Percentiles rank a stretch among this genome's conserved stretches.
Evolutionary conservation across 2,113 vertebrate species (phyloP).

Genomic region (Panthera tigris): DNA sequence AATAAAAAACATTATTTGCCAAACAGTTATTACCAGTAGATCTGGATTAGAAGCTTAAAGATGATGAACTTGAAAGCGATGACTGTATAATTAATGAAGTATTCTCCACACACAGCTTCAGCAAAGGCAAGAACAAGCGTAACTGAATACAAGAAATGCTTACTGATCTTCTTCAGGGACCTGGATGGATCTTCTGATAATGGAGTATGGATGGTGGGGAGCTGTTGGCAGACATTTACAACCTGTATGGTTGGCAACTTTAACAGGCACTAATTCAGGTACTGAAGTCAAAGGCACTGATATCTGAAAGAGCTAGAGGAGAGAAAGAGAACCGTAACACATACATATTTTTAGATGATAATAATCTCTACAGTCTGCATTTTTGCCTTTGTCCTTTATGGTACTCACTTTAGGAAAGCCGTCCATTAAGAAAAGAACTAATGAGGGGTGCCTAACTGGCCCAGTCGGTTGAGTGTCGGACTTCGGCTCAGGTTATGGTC

Average conservation of each 20-base stretch:
- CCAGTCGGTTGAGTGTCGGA: no score
- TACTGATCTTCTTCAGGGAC: slow-evolving; percentile 85
- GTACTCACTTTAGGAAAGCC: not conserved
- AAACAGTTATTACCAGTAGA: not conserved
- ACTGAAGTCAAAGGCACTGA: slow-evolving; percentile 92
- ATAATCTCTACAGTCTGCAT: not conserved
- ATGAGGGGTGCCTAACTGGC: no score
- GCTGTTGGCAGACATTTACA: slow-evolving; percentile 91
- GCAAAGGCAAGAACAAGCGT: not conserved
- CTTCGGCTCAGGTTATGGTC: no score
- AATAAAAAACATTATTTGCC: slow-evolving; percentile 7
- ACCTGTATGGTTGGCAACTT: slow-evolving; percentile 95
- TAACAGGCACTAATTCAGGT: slow-evolving; percentile 93
- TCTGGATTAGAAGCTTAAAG: slow-evolving; percentile 25
- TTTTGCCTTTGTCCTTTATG: slow-evolving; percentile 1
- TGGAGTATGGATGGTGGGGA: slow-evolving; percentile 82
- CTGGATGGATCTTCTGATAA: slow-evolving; percentile 87
- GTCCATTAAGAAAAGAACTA: not conserved
- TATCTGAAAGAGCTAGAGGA: slow-evolving; percentile 92
- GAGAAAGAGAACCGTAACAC: slow-evolving; percentile 39
- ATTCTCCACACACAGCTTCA: not conserved
- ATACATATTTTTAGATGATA: not conserved
- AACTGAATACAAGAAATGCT: slow-evolving; percentile 56
- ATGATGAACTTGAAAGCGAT: slow-evolving; percentile 17
- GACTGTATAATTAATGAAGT: not conserved